These are phyloP conservation scores for Drosophila simulans DNA, from an alignment of 1,140 invertebrate genomes.

Conservation along the genomic window DNA sequence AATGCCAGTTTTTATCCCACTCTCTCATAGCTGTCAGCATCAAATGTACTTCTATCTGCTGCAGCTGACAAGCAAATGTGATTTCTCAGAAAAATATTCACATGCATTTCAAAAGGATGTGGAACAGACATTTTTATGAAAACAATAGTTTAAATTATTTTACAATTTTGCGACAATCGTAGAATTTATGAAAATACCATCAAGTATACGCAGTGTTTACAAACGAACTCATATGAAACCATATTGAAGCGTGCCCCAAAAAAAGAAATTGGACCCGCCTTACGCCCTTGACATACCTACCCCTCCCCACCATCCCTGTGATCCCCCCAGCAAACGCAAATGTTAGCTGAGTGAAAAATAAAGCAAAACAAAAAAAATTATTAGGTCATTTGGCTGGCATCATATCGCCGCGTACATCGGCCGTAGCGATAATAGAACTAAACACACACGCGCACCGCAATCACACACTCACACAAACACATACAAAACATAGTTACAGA, in stretches of 20 bases:
- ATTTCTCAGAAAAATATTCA: constrained; percentile 14
- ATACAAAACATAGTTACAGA: constrained; percentile 25
- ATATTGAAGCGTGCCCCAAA: not conserved
- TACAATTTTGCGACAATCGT: no score
- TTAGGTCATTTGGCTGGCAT: constrained; percentile 76
- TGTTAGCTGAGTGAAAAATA: constrained; percentile 30
- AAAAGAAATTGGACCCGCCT: constrained; percentile 6
- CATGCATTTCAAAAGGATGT: constrained; percentile 8
- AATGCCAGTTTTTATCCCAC: constrained; percentile 25
- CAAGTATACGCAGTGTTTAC: constrained; percentile 34
- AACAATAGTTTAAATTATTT: not conserved
- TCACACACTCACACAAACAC: constrained; percentile 18
- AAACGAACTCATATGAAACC: not conserved
- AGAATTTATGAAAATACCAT: not conserved
- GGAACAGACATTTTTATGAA: not conserved
- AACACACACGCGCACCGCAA: constrained; percentile 50
- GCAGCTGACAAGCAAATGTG: constrained; percentile 42
- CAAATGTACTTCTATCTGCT: constrained; percentile 22
- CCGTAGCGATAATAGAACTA: constrained; percentile 75
- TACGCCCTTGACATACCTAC: no score
- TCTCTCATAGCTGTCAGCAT: not conserved
- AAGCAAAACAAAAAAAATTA: constrained; percentile 62
- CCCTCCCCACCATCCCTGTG: not conserved
- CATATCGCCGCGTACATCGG: constrained; percentile 74
- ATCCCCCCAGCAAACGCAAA: constrained; percentile 18